Evolutionary conservation across 1,140 invertebrate genomes (phyloP).

Genomic region (Drosophila ananassae): DNA sequence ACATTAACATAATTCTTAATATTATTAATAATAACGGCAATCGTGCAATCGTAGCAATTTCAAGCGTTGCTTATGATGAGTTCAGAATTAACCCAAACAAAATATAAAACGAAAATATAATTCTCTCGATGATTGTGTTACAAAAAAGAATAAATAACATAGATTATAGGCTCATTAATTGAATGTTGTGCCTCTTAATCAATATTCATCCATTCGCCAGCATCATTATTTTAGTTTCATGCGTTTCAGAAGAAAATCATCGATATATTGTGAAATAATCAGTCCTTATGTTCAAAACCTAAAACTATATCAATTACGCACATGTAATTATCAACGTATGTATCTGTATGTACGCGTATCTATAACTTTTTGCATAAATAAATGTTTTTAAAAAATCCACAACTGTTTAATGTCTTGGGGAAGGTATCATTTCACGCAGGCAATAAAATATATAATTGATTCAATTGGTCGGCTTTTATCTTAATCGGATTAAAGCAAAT

Average conservation of each 20-base stretch:
- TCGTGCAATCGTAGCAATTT: slow-evolving; percentile 72
- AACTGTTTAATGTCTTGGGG: neutral
- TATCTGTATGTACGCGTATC: slow-evolving; percentile 42
- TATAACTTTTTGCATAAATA: slow-evolving; percentile 75
- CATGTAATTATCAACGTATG: slow-evolving; percentile 34
- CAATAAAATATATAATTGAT: neutral
- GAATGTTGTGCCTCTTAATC: slow-evolving; percentile 53
- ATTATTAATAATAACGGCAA: slow-evolving; percentile 61
- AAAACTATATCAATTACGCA: slow-evolving; percentile 24
- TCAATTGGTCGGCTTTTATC: neutral
- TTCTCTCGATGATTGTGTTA: slow-evolving; percentile 41
- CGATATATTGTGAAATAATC: slow-evolving; percentile 33
- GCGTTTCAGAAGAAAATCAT: slow-evolving; percentile 29
- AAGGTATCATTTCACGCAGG: too few species aligned
- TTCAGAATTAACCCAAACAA: slow-evolving; percentile 27
- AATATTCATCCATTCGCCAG: slow-evolving; percentile 48
- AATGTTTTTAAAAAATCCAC: slow-evolving; percentile 71
- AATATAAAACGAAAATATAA: slow-evolving; percentile 15
- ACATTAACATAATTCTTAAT: slow-evolving; percentile 42
- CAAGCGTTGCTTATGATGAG: slow-evolving; percentile 55
- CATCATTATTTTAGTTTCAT: slow-evolving; percentile 34
- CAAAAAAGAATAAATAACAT: slow-evolving; percentile 33
- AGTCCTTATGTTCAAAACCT: slow-evolving; percentile 44
- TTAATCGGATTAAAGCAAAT: neutral
- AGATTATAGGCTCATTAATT: slow-evolving; percentile 37